Conservation (phyloP, 2,888 invertebrate species). For the Lypha dubia region DNA sequence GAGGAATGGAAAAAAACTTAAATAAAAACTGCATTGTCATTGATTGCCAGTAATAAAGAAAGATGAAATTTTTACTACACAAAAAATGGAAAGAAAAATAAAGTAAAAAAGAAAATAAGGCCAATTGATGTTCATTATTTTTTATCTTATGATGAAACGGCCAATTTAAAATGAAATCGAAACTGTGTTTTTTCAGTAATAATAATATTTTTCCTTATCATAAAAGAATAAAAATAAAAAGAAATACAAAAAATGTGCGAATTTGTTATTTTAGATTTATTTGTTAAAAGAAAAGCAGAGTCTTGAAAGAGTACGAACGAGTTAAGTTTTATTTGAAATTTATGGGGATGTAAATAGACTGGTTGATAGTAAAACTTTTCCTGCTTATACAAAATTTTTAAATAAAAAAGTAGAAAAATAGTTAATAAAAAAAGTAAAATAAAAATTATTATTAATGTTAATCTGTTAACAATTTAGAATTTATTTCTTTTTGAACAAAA, state of each 20-base stretch:
- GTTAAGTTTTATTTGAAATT: too few species aligned
- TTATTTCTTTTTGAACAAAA: too few species aligned
- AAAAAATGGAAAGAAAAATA: constrained; percentile 16
- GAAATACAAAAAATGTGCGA: background rate
- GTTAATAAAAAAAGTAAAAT: too few species aligned
- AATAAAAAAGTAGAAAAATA: too few species aligned
- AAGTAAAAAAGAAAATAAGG: constrained; percentile 74
- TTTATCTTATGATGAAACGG: constrained; percentile 73
- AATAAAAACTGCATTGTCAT: constrained; percentile 75
- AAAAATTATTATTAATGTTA: too few species aligned
- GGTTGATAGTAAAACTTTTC: too few species aligned
- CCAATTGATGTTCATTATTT: constrained; percentile 77
- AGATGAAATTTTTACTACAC: constrained; percentile 42
- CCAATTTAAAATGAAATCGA: constrained; percentile 78
- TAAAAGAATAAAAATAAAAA: constrained; percentile 71
- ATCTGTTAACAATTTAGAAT: too few species aligned
- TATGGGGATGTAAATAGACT: too few species aligned
- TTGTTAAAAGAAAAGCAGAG: constrained; percentile 1
- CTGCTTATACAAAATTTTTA: too few species aligned
- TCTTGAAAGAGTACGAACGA: constrained; percentile 3
- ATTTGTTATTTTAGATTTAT: background rate
- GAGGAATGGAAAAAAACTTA: constrained; percentile 21
- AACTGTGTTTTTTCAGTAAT: constrained; percentile 12
- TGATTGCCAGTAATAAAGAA: constrained; percentile 71
- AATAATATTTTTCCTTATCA: constrained; percentile 61